Percentiles rank a stretch among this genome's conserved stretches.
Evolutionary conservation across 2,113 vertebrate species (phyloP).

Genomic region (Lipophrys pholis): DNA sequence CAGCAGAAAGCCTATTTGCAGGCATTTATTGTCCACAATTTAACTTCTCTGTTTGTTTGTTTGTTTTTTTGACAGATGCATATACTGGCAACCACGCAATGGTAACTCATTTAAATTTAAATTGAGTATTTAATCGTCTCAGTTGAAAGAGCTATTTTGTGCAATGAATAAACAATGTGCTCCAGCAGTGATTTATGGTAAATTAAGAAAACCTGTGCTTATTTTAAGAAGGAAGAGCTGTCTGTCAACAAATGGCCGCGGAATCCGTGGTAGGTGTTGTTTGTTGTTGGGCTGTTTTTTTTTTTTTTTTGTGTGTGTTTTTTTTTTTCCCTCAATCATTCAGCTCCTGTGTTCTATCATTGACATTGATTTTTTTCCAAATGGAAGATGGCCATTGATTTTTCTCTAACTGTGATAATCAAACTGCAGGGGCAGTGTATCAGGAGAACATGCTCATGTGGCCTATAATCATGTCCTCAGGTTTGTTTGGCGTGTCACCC

Average conservation of each 20-base stretch:
- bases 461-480: constrained; percentile 35
- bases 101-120: constrained; percentile 58
- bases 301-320: neutral
- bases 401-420: constrained; percentile 18
- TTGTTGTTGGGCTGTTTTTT: neutral
- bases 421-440: constrained; percentile 39
- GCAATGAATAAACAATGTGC: neutral
- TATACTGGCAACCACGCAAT: constrained; percentile 60
- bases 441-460: constrained; percentile 46
- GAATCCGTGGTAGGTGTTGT: constrained; percentile 70
- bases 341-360: neutral
- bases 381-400: constrained; percentile 17
- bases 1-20: neutral
- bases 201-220: constrained; percentile 22
- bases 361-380: constrained; percentile 15
- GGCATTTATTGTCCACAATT: neutral
- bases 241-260: constrained; percentile 55
- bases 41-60: neutral
- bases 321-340: neutral
- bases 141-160: neutral
- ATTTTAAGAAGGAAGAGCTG: constrained; percentile 72
- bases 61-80: constrained; percentile 71
- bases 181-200: constrained; percentile 14
- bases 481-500: constrained; percentile 25
- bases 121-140: neutral